phyloP scores from a whole-genome alignment of 1,140 invertebrate genomes.

The Caenorhabditis remanei region DNA sequence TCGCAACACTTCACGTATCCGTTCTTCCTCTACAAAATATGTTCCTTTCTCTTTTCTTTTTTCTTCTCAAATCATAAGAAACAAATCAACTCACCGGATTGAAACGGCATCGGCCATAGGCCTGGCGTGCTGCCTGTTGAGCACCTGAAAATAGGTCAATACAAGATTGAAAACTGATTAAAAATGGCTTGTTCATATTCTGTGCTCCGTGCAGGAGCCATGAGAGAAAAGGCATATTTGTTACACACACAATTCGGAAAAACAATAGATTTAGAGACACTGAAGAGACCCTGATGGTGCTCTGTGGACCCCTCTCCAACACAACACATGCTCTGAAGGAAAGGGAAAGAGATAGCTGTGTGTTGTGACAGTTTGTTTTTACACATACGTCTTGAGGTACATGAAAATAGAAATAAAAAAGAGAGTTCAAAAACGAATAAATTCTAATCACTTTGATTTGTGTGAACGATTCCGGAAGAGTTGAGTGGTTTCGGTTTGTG shows the following conservation, averaged over 20 bases:
- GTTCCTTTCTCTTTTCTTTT: constrained; percentile 2
- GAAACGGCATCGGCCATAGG: constrained; percentile 54
- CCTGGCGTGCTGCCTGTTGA: constrained; percentile 45
- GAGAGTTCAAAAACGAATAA: neutral
- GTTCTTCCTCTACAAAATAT: constrained; percentile 40
- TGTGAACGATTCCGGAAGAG: neutral
- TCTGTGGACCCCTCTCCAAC: neutral
- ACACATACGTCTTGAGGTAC: constrained; percentile 43
- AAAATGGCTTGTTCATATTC: neutral
- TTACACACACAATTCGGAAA: constrained; percentile 52
- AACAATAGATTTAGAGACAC: constrained; percentile 56
- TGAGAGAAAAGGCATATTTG: neutral
- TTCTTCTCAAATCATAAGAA: neutral
- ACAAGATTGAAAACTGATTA: neutral
- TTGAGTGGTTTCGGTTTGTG: neutral
- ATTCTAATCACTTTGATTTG: constrained; percentile 26
- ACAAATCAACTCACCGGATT: constrained; percentile 28
- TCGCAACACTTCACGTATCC: constrained; percentile 52
- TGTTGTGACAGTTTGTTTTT: constrained; percentile 52
- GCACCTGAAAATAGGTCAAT: constrained; percentile 29
- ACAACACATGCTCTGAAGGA: constrained; percentile 31
- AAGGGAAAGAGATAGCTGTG: neutral
- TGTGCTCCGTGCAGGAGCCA: neutral
- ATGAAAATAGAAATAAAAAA: neutral
- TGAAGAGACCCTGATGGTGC: constrained; percentile 15